phyloP scores from a whole-genome alignment of 2,888 invertebrate genomes.

The Dorcus parallelipipedus region DNA sequence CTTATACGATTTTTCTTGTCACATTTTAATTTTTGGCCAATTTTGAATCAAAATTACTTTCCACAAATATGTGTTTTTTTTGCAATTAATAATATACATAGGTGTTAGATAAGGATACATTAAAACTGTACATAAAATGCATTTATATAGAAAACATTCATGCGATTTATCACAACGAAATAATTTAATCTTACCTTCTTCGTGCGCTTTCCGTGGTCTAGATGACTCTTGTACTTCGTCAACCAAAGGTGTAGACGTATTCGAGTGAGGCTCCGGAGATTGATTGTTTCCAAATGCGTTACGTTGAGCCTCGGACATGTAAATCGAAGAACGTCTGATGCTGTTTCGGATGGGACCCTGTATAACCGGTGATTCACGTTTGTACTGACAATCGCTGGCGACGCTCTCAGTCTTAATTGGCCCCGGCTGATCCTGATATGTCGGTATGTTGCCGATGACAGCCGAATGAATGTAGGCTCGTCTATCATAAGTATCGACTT shows the following conservation, averaged over 20 bases:
- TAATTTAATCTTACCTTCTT: slow-evolving; percentile 46
- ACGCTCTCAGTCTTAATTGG: slow-evolving; percentile 36
- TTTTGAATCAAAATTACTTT: no score
- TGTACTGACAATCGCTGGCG: slow-evolving; percentile 39
- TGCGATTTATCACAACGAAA: background rate
- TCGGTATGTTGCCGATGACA: slow-evolving; percentile 23
- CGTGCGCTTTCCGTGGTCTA: slow-evolving; percentile 49
- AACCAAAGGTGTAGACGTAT: slow-evolving; percentile 61
- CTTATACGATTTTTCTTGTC: no score
- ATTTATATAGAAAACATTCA: background rate
- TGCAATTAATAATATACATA: no score
- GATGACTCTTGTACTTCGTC: slow-evolving; percentile 55
- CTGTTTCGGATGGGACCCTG: slow-evolving; percentile 50
- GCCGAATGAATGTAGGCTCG: slow-evolving; percentile 40
- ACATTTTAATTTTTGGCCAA: no score
- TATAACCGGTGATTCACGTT: slow-evolving; percentile 54
- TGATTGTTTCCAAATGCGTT: slow-evolving; percentile 13
- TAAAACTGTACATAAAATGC: background rate
- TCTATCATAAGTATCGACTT: slow-evolving; percentile 33
- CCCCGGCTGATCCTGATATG: slow-evolving; percentile 33
- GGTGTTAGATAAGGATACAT: background rate
- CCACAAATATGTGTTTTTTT: no score
- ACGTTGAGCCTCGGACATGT: slow-evolving; percentile 18
- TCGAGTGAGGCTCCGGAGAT: slow-evolving; percentile 67
- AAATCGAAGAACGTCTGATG: slow-evolving; percentile 41